Percentiles rank a stretch among this genome's conserved stretches.
Conservation (phyloP, 1,140 invertebrate species). For the Calosoma granatense region DNA sequence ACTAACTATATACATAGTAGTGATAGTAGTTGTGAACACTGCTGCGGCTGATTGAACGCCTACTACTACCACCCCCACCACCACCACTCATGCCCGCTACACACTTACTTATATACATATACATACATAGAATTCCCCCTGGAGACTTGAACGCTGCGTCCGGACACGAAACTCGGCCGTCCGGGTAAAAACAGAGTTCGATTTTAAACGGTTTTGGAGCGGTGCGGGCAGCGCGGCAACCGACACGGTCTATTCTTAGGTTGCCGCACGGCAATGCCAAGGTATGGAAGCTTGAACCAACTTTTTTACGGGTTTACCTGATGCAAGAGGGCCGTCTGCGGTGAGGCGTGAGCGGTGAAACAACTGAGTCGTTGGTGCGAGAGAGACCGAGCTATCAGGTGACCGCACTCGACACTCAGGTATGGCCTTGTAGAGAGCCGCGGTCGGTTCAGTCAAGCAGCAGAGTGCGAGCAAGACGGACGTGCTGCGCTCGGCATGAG, state of each 20-base stretch:
- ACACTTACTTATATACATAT: too few relatives aligned
- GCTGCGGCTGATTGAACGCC: not conserved
- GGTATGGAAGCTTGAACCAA: slow-evolving; percentile 15
- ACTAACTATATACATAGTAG: too few relatives aligned
- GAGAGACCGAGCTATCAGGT: slow-evolving; percentile 9
- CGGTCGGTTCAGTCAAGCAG: slow-evolving; percentile 24
- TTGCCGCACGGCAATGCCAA: slow-evolving; percentile 12
- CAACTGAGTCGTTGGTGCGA: slow-evolving; percentile 14
- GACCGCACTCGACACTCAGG: slow-evolving; percentile 1
- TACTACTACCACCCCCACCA: too few relatives aligned
- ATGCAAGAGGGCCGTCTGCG: slow-evolving; percentile 1
- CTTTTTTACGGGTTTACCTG: slow-evolving; percentile 8
- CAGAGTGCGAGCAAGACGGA: slow-evolving; percentile 23
- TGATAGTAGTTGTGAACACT: not conserved
- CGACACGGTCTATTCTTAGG: slow-evolving; percentile 25
- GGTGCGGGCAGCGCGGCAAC: slow-evolving; percentile 3
- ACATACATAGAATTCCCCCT: too few relatives aligned
- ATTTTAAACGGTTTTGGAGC: not conserved
- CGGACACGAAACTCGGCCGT: not conserved
- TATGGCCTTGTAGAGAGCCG: slow-evolving; percentile 28
- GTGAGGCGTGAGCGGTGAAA: slow-evolving; percentile 13
- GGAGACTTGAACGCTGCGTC: not conserved
- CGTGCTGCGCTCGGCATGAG: slow-evolving; percentile 21
- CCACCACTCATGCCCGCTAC: too few relatives aligned
- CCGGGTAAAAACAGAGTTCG: not conserved